These are phyloP conservation scores for Phalacrocorax carbo DNA, from an alignment of 2,113 vertebrate species.

Conservation along the genomic window DNA sequence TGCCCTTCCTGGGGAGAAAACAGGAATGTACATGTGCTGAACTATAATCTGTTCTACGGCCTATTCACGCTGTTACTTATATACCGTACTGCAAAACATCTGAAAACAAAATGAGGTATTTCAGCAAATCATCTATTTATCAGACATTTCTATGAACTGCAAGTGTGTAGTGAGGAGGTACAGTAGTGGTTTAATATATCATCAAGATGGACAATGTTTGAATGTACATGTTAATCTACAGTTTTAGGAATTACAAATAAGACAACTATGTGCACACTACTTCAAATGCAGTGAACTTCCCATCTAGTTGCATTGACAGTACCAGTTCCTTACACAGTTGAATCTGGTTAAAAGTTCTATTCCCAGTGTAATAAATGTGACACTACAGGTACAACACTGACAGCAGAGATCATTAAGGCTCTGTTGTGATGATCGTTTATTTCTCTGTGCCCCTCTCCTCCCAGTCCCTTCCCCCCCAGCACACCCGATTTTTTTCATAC, in stretches of 20 bases:
- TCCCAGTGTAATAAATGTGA: slow-evolving; percentile 36
- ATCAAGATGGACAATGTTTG: slow-evolving; percentile 3
- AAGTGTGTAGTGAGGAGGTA: background rate
- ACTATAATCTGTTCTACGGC: background rate
- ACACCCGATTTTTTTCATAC: background rate
- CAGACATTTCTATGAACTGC: slow-evolving; percentile 9
- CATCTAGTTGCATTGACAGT: background rate
- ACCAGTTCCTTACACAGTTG: slow-evolving; percentile 1
- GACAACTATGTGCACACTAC: slow-evolving; percentile 18
- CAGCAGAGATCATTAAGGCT: slow-evolving; percentile 47
- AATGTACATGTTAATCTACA: slow-evolving; percentile 17
- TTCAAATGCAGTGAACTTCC: slow-evolving; percentile 27
- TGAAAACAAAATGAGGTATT: background rate
- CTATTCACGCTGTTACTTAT: background rate
- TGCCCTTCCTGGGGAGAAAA: background rate
- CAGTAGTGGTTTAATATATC: slow-evolving; percentile 22
- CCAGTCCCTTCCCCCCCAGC: background rate
- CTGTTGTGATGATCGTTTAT: slow-evolving; percentile 15
- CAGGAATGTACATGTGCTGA: background rate
- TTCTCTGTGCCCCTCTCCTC: background rate
- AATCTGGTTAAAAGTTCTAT: slow-evolving; percentile 26
- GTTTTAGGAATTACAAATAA: slow-evolving; percentile 39
- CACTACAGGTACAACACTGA: slow-evolving; percentile 27
- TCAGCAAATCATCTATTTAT: background rate
- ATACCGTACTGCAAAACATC: background rate